phyloP scores from a whole-genome alignment of 1,140 invertebrate species.

The Drosophila willistoni region DNA sequence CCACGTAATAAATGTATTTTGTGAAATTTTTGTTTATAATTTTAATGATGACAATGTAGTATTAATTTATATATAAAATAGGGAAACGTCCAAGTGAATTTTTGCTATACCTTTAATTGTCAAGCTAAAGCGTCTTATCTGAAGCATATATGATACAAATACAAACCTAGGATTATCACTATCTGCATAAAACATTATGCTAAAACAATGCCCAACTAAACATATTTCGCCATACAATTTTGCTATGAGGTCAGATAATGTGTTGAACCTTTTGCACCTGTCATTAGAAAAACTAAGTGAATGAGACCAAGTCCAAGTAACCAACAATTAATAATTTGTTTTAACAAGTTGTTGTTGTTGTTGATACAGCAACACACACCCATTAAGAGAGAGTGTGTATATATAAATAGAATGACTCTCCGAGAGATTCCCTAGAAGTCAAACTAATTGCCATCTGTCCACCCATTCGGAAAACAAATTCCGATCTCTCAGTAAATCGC shows the following conservation, averaged over 20 bases:
- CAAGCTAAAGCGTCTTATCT: too few relatives aligned
- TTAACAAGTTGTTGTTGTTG: not conserved
- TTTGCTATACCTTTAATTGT: too few relatives aligned
- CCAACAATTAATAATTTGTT: not conserved
- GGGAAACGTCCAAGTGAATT: too few relatives aligned
- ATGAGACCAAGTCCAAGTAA: constrained; percentile 4
- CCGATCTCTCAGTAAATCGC: constrained; percentile 47
- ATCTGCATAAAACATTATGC: too few relatives aligned
- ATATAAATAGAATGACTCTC: constrained; percentile 20
- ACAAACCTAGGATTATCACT: too few relatives aligned
- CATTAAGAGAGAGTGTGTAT: too few relatives aligned
- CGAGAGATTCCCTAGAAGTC: not conserved
- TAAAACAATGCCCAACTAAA: too few relatives aligned
- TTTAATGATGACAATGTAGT: too few relatives aligned
- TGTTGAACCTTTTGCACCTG: not conserved
- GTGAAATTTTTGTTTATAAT: too few relatives aligned
- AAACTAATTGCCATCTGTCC: not conserved
- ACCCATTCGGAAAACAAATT: constrained; percentile 15
- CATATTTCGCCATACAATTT: not conserved
- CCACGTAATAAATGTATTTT: too few relatives aligned
- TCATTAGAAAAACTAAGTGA: not conserved
- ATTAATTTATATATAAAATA: too few relatives aligned
- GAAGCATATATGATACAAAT: too few relatives aligned
- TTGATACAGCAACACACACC: not conserved
- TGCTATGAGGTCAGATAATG: not conserved